Conservation (phyloP, 2,888 invertebrate species). For the Frankliniella intonsa region DNA sequence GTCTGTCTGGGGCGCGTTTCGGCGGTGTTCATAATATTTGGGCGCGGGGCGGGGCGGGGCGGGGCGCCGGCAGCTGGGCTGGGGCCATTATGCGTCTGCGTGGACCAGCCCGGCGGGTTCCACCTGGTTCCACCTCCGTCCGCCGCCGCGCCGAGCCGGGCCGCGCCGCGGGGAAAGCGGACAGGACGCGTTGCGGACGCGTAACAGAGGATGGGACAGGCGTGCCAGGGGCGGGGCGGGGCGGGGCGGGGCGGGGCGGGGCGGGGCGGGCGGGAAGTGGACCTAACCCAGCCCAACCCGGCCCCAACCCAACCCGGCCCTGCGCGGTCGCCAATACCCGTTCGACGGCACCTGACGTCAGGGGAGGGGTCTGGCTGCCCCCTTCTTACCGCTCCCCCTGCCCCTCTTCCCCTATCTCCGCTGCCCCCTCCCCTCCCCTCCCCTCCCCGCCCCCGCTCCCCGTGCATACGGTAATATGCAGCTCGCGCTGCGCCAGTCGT, state of each 20-base stretch:
- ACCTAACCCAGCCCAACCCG: background rate
- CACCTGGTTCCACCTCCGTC: background rate
- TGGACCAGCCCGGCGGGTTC: background rate
- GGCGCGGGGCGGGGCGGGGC: background rate
- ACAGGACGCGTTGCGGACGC: background rate
- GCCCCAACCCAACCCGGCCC: background rate
- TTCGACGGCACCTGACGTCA: constrained; percentile 1
- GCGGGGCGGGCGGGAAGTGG: background rate
- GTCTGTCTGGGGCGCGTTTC: too few relatives aligned
- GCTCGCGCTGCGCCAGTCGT: too few relatives aligned
- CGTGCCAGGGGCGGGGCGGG: background rate
- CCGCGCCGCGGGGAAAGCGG: background rate
- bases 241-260: background rate
- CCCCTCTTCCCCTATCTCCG: too few relatives aligned
- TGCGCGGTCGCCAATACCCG: background rate
- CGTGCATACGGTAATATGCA: too few relatives aligned
- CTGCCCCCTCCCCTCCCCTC: too few relatives aligned
- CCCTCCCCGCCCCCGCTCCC: too few relatives aligned
- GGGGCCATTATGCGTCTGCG: constrained; percentile 3
- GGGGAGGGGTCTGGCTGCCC: too few relatives aligned
- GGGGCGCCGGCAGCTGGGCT: background rate
- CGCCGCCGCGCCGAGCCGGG: background rate
- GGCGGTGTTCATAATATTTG: too few relatives aligned
- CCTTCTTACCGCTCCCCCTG: too few relatives aligned
- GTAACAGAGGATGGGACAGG: constrained; percentile 24